phyloP scores from a whole-genome alignment of 2,888 invertebrate species.

The Drosophila melanosoma region DNA sequence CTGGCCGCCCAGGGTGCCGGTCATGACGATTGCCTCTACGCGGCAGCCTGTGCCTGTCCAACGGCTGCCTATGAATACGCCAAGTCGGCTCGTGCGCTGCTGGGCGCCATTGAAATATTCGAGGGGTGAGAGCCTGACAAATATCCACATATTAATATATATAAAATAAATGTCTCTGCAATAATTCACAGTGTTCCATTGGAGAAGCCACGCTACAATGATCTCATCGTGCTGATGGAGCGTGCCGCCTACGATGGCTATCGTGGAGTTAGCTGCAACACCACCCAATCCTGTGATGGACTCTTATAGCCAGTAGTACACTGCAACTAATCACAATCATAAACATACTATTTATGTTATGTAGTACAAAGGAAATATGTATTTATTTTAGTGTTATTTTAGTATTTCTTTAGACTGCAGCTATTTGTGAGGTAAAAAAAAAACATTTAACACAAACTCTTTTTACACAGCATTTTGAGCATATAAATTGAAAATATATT shows the following conservation, averaged over 20 bases:
- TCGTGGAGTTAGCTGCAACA: constrained; percentile 87
- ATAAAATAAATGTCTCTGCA: neutral
- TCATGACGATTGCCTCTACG: constrained; percentile 90
- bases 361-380: constrained; percentile 68
- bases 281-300: constrained; percentile 86
- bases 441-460: neutral
- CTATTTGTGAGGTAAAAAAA: neutral
- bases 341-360: constrained; percentile 20
- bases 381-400: constrained; percentile 43
- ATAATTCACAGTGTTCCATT: constrained; percentile 62
- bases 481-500: neutral
- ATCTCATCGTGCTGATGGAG: constrained; percentile 88
- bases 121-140: constrained; percentile 86
- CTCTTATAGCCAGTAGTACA: constrained; percentile 46
- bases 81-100: constrained; percentile 90
- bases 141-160: neutral
- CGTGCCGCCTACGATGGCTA: constrained; percentile 89
- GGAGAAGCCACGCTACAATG: constrained; percentile 87
- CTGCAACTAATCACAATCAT: constrained; percentile 11
- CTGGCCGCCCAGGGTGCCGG: constrained; percentile 91
- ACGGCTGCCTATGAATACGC: constrained; percentile 89
- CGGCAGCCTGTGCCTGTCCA: constrained; percentile 91
- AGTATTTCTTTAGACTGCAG: constrained; percentile 30
- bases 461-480: neutral
- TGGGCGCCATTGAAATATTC: constrained; percentile 89